Conservation (phyloP, 1,140 invertebrate genomes). For the Grapholita molesta region DNA sequence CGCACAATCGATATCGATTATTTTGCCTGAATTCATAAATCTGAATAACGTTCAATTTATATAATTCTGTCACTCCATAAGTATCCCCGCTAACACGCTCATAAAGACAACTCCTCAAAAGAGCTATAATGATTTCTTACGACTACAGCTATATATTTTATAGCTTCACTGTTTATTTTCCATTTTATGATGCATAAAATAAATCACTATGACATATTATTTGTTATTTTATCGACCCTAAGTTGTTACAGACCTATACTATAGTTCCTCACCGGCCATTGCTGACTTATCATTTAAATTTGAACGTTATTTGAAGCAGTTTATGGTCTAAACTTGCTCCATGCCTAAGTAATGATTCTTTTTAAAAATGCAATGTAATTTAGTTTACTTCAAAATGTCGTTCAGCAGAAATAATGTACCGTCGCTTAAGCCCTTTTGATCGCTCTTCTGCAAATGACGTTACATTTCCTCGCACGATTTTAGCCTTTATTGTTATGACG, state of each 20-base stretch:
- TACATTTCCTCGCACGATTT: not conserved
- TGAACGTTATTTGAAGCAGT: not conserved
- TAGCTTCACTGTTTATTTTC: constrained; percentile 39
- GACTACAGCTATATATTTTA: constrained; percentile 36
- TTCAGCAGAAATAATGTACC: not conserved
- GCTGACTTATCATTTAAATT: not conserved
- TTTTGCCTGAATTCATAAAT: too few relatives aligned
- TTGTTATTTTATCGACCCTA: constrained; percentile 39
- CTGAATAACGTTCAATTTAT: not conserved
- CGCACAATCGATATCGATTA: not conserved
- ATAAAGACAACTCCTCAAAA: not conserved
- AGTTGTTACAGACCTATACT: constrained; percentile 25
- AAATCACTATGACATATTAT: constrained; percentile 42
- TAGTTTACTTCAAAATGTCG: not conserved
- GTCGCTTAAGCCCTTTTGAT: not conserved
- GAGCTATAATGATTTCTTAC: constrained; percentile 8
- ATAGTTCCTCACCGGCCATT: not conserved
- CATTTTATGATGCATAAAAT: constrained; percentile 46
- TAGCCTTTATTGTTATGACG: not conserved
- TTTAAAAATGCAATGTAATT: not conserved
- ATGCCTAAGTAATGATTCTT: not conserved
- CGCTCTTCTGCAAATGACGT: not conserved
- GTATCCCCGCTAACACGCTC: not conserved
- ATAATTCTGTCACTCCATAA: not conserved
- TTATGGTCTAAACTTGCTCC: not conserved